Evolutionary conservation across 1,140 invertebrate species (phyloP).

Genomic region (Coelopa frigida): DNA sequence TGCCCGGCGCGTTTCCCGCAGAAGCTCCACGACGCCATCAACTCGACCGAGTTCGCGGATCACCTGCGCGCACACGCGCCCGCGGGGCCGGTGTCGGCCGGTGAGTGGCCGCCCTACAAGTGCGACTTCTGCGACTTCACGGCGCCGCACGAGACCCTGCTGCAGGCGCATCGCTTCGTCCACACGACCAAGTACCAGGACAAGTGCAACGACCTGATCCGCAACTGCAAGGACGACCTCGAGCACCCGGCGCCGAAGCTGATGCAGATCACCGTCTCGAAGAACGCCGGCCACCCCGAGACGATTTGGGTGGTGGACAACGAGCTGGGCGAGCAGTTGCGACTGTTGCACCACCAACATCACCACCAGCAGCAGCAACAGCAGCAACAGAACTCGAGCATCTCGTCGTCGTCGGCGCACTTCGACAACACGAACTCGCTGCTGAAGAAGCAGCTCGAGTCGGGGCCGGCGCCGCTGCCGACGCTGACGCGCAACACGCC

Average conservation of each 20-base stretch:
- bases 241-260: constrained; percentile 57
- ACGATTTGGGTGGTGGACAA: constrained; percentile 47
- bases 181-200: constrained; percentile 77
- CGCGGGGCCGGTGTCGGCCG: background rate
- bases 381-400: constrained; percentile 29
- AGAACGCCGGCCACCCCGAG: constrained; percentile 21
- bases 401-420: constrained; percentile 16
- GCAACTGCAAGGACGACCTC: constrained; percentile 56
- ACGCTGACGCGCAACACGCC: constrained; percentile 2
- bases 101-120: constrained; percentile 46
- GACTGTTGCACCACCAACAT: constrained; percentile 5
- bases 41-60: constrained; percentile 45
- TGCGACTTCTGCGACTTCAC: constrained; percentile 76
- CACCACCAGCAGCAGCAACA: constrained; percentile 7
- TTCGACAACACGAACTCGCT: constrained; percentile 30
- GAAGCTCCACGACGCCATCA: constrained; percentile 49
- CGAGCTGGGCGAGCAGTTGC: constrained; percentile 27
- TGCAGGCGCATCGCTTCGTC: constrained; percentile 67
- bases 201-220: constrained; percentile 62
- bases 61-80: constrained; percentile 53
- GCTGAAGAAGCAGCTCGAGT: constrained; percentile 38
- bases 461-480: constrained; percentile 10
- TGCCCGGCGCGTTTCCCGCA: constrained; percentile 67
- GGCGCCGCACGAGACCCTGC: constrained; percentile 59
- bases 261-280: constrained; percentile 46